These are phyloP conservation scores for Papilio elwesi DNA, from an alignment of 2,888 invertebrate species.

Conservation along the genomic window DNA sequence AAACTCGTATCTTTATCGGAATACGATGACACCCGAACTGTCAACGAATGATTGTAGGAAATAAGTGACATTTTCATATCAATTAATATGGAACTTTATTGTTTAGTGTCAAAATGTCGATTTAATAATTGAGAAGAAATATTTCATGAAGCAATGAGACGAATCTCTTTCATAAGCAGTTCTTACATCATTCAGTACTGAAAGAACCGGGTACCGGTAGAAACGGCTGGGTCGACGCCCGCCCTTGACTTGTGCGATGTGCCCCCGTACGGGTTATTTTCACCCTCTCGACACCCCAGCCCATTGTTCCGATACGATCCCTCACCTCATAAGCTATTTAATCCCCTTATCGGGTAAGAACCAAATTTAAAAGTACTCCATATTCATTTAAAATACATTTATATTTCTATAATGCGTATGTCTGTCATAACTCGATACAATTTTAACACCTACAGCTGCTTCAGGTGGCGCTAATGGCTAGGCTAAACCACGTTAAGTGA, in stretches of 20 bases:
- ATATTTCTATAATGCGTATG: too few species aligned
- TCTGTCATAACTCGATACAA: too few species aligned
- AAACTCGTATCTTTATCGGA: too few species aligned
- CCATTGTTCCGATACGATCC: conserved; percentile 1
- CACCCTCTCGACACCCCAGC: conserved; percentile 1
- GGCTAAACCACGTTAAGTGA: too few species aligned
- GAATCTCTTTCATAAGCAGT: neutral
- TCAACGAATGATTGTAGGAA: too few species aligned
- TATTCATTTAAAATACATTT: too few species aligned
- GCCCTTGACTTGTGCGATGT: conserved; percentile 58
- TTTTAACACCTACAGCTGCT: too few species aligned
- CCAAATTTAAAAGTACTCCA: neutral
- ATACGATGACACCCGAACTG: too few species aligned
- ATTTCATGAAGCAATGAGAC: neutral
- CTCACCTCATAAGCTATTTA: neutral
- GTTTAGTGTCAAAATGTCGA: too few species aligned
- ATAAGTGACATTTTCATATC: too few species aligned
- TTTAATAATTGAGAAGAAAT: neutral
- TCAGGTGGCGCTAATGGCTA: too few species aligned
- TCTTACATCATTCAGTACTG: neutral
- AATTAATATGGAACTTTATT: too few species aligned
- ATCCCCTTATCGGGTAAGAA: neutral
- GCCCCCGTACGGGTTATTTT: neutral
- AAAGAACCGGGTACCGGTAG: conserved; percentile 11
- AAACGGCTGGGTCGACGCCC: conserved; percentile 41